Base-by-base conservation (phyloP, 1,140 invertebrate genomes). In the Colletes gigas region DNA sequence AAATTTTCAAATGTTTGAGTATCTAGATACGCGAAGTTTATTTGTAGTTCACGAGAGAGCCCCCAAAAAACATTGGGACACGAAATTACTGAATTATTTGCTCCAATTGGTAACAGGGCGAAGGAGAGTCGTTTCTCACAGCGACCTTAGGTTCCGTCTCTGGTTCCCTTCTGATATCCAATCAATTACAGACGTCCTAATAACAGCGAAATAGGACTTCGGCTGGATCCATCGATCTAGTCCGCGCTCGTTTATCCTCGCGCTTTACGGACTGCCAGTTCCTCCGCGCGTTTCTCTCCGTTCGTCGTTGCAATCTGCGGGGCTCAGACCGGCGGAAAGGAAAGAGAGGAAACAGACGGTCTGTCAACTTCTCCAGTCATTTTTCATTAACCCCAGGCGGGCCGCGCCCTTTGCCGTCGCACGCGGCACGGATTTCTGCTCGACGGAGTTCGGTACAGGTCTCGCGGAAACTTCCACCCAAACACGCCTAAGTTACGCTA, bases 361-460 rank as follows among this genome's bases (percentile, higher is more conserved):
- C 59, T 79, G 74, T 77, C 75, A 86, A 78, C 55, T 71, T 17
- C 60, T 57, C 57, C 63, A 78, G 68, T 78, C 67, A 84, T 86
- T 87, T 87, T 87, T 87, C 85, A 87, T 84, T 86, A 86, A 74
- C 21, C 71, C 52, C 17, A 54, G 15, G 21, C 67, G 47, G 63
- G 68, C 75, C 9, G n/a, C 50, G 30, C 19, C 21, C 62, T 78
- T 65, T 50, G 67, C 30, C 17, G 50, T 14, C 30, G 41, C 12
- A 4, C 19, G 39, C 15, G 68, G 65, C 41, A 67, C 55, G 10
- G 54, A 62, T 78, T 68, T 50, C 8, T 47, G 57, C 62, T 57
- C 21, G 50, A 8, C 50, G 55, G 10, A 60, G 3, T 30, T 44
- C 69, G 30, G 17, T 66, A 66, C 75, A 72, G 19, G 41, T 19